Evolutionary conservation across 2,888 invertebrate species (phyloP).

Genomic region (Coleophora flavipennella): DNA sequence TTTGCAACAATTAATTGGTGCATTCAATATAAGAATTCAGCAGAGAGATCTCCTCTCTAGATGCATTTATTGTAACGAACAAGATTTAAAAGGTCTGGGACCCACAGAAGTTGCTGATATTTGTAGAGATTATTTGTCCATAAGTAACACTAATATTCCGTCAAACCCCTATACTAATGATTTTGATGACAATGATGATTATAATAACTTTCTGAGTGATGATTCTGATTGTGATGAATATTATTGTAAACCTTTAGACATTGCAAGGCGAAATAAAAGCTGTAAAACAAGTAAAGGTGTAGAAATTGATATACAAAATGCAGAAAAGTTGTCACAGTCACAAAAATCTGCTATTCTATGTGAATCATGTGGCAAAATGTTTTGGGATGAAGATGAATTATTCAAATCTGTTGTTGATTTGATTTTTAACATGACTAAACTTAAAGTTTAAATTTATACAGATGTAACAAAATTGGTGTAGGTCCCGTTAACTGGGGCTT

Average conservation of each 20-base stretch:
- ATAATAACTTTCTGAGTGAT: conserved; percentile 53
- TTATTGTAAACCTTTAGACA: conserved; percentile 28
- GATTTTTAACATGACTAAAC: conserved; percentile 29
- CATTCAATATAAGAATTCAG: conserved; percentile 76
- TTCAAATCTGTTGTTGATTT: conserved; percentile 34
- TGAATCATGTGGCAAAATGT: conserved; percentile 81
- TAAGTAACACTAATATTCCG: conserved; percentile 13
- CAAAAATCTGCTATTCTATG: conserved; percentile 77
- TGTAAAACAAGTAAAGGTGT: conserved; percentile 69
- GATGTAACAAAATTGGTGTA: conserved; percentile 1
- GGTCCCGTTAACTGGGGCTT: no score
- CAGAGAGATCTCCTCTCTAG: conserved; percentile 79
- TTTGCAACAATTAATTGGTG: conserved; percentile 75
- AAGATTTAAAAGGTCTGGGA: conserved; percentile 34
- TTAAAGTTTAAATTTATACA: conserved; percentile 14
- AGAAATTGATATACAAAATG: conserved; percentile 65
- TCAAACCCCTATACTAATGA: conserved; percentile 19
- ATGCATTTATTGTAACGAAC: conserved; percentile 76
- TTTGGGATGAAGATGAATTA: conserved; percentile 74
- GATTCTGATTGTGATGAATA: conserved; percentile 54
- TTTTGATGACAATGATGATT: conserved; percentile 41
- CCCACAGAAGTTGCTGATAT: conserved; percentile 37
- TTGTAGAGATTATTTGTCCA: conserved; percentile 32
- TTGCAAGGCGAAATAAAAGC: conserved; percentile 15
- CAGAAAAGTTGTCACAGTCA: conserved; percentile 52